Evolutionary conservation across 1,140 invertebrate genomes (phyloP), one percentile per base, ranked within the genome.

Genomic region (Ylistrum balloti): DNA sequence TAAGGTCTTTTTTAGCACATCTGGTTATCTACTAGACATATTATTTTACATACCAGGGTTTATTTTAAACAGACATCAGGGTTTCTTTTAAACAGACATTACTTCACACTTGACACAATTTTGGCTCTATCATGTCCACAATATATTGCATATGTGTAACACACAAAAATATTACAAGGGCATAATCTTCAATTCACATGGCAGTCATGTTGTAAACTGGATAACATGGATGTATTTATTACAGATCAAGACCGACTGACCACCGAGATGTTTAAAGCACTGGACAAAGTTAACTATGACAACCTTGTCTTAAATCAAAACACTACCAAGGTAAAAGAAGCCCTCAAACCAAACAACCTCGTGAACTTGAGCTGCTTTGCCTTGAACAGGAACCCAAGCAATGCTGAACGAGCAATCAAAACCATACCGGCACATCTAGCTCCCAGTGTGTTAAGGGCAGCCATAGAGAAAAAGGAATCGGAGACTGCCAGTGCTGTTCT

Each of bases 241-340:
- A 28, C 56, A 74, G 56, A 28, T 7, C 11, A 74, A 74, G 56
- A 28, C 5, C 11, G 28, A 74, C 9, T 22, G 56, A n/a, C 56
- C 33, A 20, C 15, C 33, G 90, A 28, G 22, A 94, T 94, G 94
- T 94, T 91, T 86, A 94, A 91, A 88, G 94, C 94, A 20, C 86
- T 93, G 87, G 94, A 94, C 56, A 92, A 90, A 35, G 90, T 94
- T 20, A 90, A 93, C 41, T 94, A 94, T 90, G 91, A 92, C 85
- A 89, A 87, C 35, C 88, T 94, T 15, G 88, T 90, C 15, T 88
- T 94, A 0, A 93, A 93, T 85, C 88, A 90, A 33, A 33, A 33
- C 32, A 93, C 41, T 74, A 28, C 89, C 28, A 89, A 89, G 38
- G 33, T 33, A 13, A 89, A 89, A 32, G 56, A 88, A 38, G 28